These are phyloP conservation scores for Diplosoma virens DNA, from an alignment of 23 tunicate species.

Conservation along the genomic window DNA sequence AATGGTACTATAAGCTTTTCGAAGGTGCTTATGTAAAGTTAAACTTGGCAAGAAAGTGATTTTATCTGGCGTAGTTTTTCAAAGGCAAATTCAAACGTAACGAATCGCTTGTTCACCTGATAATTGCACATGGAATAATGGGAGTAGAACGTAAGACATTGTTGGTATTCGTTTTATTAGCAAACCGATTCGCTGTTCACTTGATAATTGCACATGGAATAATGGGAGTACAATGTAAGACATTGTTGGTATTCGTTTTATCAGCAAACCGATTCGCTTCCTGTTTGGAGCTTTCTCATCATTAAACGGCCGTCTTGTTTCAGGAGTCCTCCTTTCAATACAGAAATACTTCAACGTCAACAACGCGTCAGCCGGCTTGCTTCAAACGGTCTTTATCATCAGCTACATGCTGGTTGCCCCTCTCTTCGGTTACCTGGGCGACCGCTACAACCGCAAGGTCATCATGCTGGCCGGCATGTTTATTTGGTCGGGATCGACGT, in stretches of 20 bases:
- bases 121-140: neutral
- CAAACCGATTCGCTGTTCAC: too few relatives aligned
- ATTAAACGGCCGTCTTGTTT: neutral
- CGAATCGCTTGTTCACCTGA: neutral
- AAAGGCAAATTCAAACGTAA: too few relatives aligned
- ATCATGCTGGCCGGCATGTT: conserved; percentile 81
- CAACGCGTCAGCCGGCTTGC: conserved; percentile 79
- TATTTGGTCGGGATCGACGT: conserved; percentile 86
- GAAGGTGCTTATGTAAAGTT: too few relatives aligned
- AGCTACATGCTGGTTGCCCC: conserved; percentile 97
- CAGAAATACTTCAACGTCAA: conserved; percentile 66
- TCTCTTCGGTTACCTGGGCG: conserved; percentile 94
- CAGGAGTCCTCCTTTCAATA: conserved; percentile 83
- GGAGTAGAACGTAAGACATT: too few relatives aligned
- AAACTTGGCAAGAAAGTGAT: too few relatives aligned
- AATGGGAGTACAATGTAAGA: neutral
- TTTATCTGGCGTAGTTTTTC: too few relatives aligned
- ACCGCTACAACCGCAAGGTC: conserved; percentile 85
- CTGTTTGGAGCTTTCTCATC: neutral
- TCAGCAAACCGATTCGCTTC: too few relatives aligned
- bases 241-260: too few relatives aligned
- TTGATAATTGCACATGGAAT: neutral
- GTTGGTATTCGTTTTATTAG: too few relatives aligned
- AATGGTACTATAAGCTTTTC: too few relatives aligned
- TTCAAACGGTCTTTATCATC: conserved; percentile 95